These are phyloP conservation scores for Pandemis corylana DNA, from an alignment of 2,888 invertebrate genomes.

Conservation along the genomic window DNA sequence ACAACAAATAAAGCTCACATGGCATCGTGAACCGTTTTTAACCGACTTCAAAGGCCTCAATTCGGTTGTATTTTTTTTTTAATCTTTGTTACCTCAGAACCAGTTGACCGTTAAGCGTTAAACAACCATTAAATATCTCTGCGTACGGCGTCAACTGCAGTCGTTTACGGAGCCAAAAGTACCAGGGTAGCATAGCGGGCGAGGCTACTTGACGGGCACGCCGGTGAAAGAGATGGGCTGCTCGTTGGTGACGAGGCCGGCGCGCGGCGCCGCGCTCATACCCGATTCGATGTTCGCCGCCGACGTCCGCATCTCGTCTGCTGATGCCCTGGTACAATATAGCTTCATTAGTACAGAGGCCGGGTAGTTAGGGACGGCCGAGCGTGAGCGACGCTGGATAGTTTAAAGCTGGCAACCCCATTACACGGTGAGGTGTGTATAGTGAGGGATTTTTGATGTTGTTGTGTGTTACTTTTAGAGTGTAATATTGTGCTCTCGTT, in stretches of 20 bases:
- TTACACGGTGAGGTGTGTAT: too few species aligned
- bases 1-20: too few species aligned
- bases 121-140: neutral
- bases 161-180: constrained; percentile 36
- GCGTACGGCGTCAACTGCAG: constrained; percentile 2
- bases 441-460: too few species aligned
- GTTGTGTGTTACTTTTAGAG: neutral
- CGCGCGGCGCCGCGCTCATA: constrained; percentile 86
- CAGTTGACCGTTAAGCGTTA: too few species aligned
- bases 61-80: too few species aligned
- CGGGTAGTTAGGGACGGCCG: too few species aligned
- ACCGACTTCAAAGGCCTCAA: too few species aligned
- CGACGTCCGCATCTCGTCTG: constrained; percentile 91
- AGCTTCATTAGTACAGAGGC: too few species aligned
- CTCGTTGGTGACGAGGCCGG: constrained; percentile 92
- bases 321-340: constrained; percentile 86
- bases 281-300: constrained; percentile 83
- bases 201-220: constrained; percentile 75
- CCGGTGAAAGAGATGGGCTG: constrained; percentile 91
- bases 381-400: too few species aligned
- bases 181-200: constrained; percentile 51
- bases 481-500: neutral
- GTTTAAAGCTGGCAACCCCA: too few species aligned
- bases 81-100: too few species aligned
- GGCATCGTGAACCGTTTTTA: too few species aligned